These are phyloP conservation scores for Antrozous pallidus DNA, from an alignment of 2,797 vertebrate species.

Conservation along the genomic window DNA sequence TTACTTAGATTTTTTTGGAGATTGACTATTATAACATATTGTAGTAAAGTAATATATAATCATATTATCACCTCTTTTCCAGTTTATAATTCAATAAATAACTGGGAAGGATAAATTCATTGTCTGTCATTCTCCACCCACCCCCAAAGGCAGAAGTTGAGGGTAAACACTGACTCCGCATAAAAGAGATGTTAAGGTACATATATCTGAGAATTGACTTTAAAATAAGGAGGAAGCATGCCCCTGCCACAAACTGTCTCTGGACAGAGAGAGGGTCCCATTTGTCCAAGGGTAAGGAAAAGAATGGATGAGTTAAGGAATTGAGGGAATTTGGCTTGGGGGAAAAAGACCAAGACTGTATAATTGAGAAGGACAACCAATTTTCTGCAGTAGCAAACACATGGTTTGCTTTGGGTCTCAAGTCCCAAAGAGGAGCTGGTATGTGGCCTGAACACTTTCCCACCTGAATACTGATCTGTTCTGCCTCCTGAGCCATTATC, in stretches of 20 bases:
- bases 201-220: neutral
- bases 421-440: neutral
- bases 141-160: constrained; percentile 6
- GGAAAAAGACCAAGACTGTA: constrained; percentile 13
- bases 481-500: constrained; percentile 78
- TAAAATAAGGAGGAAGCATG: neutral
- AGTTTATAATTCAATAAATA: constrained; percentile 43
- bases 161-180: neutral
- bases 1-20: constrained; percentile 35
- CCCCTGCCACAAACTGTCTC: neutral
- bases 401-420: neutral
- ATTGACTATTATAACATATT: neutral
- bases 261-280: neutral
- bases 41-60: neutral
- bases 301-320: neutral
- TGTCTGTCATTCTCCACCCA: neutral
- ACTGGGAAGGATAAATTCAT: neutral
- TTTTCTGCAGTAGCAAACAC: neutral
- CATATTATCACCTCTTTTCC: constrained; percentile 28
- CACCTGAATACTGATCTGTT: constrained; percentile 76
- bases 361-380: neutral
- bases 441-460: neutral
- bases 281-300: neutral
- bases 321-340: neutral
- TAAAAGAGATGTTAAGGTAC: neutral